Base-by-base conservation (phyloP, 2,888 invertebrate genomes). In the Heterodera filipjevi region DNA sequence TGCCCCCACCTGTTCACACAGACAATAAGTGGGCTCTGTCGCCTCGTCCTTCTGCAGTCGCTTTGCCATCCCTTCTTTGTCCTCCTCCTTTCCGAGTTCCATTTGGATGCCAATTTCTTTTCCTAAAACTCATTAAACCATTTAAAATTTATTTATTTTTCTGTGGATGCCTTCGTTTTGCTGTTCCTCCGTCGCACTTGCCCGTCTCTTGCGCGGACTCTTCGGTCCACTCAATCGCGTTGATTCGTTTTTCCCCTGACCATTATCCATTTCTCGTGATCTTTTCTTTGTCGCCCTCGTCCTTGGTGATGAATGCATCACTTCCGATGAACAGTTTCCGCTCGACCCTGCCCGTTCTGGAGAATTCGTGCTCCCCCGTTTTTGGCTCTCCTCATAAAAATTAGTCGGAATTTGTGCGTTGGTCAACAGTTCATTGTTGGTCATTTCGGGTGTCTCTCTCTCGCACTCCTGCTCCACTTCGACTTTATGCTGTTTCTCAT, bases 1-100 rank as follows among this genome's bases (percentile, higher is more conserved):
- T 44, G 12, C 44, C 44, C 44, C n/a, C 5, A 76, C 77, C 70
- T 44, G 77, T n/a, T 76, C 77, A n/a, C 77, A 76, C 12, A 76
- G 30, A 44, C 77, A 76, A 68, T 76, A 76, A 1, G 77, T 76
- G 12, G 70, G 77, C 35, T 76, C 77, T 19, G 59, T 12, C 30
- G 59, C n/a, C 32, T 59, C 59, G 27, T 59, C 59, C 59, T 59
- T 19, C 59, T 35, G 35, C 59, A 16, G 33, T 73, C 35, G 35
- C 33, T 16, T 59, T 72, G 53, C 6, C 39, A 44, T 39, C 8
- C 33, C 12, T 6, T 59, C 53, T 30, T 12, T 22, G 2, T 75
- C 19, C 44, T 22, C 66, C 44, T 19, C 66, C 44, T 19, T 8
- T 64, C 22, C 68, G 68, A 12, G 2, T 59, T 59, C 59, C 68